Evolutionary conservation across 1,140 invertebrate species (phyloP), one percentile per base, ranked within the genome.

Genomic region (Berghia stephanieae): DNA sequence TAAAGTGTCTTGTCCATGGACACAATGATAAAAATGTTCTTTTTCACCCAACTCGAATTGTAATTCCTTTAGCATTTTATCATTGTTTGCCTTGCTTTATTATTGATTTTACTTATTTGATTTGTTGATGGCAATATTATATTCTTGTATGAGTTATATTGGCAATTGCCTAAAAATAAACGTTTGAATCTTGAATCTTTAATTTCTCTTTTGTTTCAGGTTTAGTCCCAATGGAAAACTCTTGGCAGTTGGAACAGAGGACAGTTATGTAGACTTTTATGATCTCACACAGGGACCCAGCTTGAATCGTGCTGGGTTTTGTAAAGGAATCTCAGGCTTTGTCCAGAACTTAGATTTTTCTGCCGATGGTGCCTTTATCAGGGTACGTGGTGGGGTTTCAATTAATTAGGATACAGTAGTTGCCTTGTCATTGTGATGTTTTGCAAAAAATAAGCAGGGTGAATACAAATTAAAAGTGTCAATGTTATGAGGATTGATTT

Each of bases 261-360:
- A 89, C 44, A 82, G 78, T 55, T 86, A 82, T 83, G 85, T 90
- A 6, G 89, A 90, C 77, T 88, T 89, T 66, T 90, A 89, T 77
- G 86, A 89, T 75, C 52, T 90, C 16, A 83, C 73, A 42, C 79
- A 87, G 38, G 87, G 87, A 4, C 80, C 83, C 1, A 69, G 78
- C 24, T 81, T 90, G 21, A 81, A 80, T n/a, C 81, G 88, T 36
- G 79, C 79, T 21, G 85, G 86, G 0, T 89, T 86, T 79, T 89
- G 88, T 78, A 89, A 88, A 71, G 87, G 85, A 8, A 87, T 90
- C 27, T 80, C 85, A 6, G 86, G 85, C 72, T 87, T 88, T 78
- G 85, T 89, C 49, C 84, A 88, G n/a, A 85, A 88, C 80, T 86
- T 89, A 78, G 89, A 90, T 79, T 90, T 89, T 84, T 89, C 88